Evolutionary conservation across 2,797 vertebrate genomes (phyloP), one percentile per base, ranked within the genome.

Genomic region (Eremophila alpestris): DNA sequence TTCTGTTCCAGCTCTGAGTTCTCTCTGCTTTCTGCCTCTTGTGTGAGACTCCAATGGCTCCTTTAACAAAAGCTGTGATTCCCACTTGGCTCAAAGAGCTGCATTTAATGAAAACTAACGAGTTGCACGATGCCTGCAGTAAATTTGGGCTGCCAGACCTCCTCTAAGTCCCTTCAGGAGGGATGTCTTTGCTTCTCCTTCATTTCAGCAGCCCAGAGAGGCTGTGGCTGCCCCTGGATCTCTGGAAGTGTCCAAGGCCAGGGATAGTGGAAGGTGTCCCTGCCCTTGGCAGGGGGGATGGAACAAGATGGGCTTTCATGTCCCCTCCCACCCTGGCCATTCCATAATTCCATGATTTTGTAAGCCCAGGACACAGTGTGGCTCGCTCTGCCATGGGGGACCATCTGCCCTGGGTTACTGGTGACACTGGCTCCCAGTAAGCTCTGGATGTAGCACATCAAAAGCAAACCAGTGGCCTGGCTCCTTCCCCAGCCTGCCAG

Each of bases 161-260:
- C 13, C 62, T 64, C 40, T 12, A 5, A 82, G 51, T 27, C 48
- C 59, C 45, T 75, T 67, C 24, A 60, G 74, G 17, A 58, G 21
- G 19, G 59, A 69, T 92, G 67, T 49, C 63, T 92, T 83, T 73
- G 32, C 51, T 74, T 89, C 51, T 76, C 73, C 78, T 89, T 89
- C 62, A n/a, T 80, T 69, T 48, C 62, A 79, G 43, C 65, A 70
- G 75, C 56, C 59, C 63, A 68, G 63, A 55, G 55, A 6, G 63
- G 36, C 63, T n/a, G 43, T 10, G 41, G 26, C 55, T 82, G 22
- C 23, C 49, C 27, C 43, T 60, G 41, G 41, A 18, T 62, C 41
- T 30, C 56, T 55, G 78, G 36, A 2, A 62, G 11, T n/a, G 32
- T 3, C 27, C 48, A 5, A 62, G 54, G 77, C 40, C 46, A 27